Percentiles rank a stretch among this genome's conserved stretches.
These are phyloP conservation scores for Perca schrenkii DNA, from an alignment of 2,113 vertebrate genomes.

Conservation along the genomic window DNA sequence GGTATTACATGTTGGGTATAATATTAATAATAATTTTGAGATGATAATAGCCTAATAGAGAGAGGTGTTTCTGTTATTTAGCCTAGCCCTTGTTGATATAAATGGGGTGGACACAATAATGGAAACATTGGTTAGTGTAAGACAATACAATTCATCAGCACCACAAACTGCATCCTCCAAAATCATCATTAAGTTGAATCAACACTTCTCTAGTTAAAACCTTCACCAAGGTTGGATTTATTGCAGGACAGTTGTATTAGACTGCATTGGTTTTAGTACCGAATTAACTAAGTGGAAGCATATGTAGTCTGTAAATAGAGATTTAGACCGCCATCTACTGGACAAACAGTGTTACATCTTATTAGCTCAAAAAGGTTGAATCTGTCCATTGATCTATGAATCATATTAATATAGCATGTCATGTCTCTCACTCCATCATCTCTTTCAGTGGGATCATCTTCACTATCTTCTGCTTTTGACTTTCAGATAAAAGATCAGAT, in stretches of 20 bases:
- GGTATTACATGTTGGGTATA: too few species aligned
- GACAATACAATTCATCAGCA: too few species aligned
- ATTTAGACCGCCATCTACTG: constrained; percentile 3
- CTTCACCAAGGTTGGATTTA: neutral
- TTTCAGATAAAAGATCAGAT: neutral
- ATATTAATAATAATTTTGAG: too few species aligned
- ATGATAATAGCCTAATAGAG: neutral
- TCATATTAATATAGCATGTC: neutral
- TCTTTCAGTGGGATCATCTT: neutral
- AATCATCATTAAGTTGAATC: neutral
- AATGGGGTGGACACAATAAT: neutral
- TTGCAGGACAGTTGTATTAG: neutral
- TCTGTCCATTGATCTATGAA: neutral
- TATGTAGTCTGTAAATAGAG: neutral
- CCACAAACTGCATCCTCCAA: neutral
- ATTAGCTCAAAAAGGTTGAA: neutral
- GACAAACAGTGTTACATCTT: neutral
- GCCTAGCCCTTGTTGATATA: neutral
- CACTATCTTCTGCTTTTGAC: neutral
- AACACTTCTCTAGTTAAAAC: too few species aligned
- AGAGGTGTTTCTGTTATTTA: neutral
- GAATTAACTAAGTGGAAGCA: neutral
- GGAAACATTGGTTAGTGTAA: neutral
- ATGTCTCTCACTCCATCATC: too few species aligned
- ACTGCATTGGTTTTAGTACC: neutral